Evolutionary conservation across 1,140 invertebrate species (phyloP).

Genomic region (Eupeodes corollae): DNA sequence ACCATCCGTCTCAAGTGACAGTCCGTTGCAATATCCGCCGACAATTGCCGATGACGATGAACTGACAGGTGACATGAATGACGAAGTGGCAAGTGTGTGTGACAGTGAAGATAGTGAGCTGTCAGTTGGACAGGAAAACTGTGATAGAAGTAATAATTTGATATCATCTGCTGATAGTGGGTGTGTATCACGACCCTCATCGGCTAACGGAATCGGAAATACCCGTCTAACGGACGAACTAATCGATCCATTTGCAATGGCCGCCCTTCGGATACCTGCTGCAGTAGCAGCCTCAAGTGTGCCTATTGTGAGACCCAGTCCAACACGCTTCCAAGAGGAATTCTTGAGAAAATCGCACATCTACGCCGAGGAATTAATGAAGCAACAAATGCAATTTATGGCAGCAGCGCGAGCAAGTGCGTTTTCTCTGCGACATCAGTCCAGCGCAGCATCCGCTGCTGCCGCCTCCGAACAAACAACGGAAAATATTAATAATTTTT

Average conservation of each 20-base stretch:
- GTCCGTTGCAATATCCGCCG: neutral
- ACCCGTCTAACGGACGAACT: neutral
- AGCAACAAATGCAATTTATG: constrained; percentile 37
- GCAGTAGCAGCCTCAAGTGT: neutral
- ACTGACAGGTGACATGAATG: constrained; percentile 13
- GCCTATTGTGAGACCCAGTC: constrained; percentile 3
- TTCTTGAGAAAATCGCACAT: constrained; percentile 34
- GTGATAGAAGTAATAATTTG: too few relatives aligned
- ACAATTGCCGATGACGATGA: constrained; percentile 6
- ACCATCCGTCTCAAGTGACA: too few relatives aligned
- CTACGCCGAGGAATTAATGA: constrained; percentile 36
- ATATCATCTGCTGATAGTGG: too few relatives aligned
- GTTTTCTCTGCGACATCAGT: constrained; percentile 16
- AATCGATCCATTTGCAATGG: constrained; percentile 8
- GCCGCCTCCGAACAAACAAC: neutral
- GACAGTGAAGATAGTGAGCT: constrained; percentile 54
- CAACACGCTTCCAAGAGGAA: constrained; percentile 31
- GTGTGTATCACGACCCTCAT: too few relatives aligned
- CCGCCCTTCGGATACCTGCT: constrained; percentile 7
- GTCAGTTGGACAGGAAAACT: constrained; percentile 52
- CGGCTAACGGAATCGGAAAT: neutral
- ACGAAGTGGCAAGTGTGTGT: constrained; percentile 30
- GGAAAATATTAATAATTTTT: constrained; percentile 1
- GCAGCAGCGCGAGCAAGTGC: constrained; percentile 31
- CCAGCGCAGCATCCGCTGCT: neutral